A percentile compares a stretch with the other conserved stretches of the same genome.
These are phyloP conservation scores for Gandaritis pyraliata DNA, from an alignment of 2,888 invertebrate species.

Conservation along the genomic window DNA sequence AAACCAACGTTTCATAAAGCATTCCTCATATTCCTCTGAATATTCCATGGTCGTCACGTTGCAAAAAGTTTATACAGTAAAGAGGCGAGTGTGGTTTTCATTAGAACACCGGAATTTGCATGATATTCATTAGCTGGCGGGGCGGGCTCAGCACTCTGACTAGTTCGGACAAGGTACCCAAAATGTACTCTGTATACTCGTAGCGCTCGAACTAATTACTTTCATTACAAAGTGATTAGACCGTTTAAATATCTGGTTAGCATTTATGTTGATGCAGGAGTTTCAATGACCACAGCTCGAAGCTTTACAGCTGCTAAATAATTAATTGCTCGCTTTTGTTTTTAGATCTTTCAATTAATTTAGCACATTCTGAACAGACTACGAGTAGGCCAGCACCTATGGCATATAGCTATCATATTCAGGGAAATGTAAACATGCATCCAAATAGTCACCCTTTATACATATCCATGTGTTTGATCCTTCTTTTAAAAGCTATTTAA, in stretches of 20 bases:
- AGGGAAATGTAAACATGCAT: no score
- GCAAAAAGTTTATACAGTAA: constrained; percentile 54
- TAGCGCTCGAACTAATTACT: constrained; percentile 34
- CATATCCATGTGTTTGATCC: no score
- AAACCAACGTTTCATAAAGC: constrained; percentile 35
- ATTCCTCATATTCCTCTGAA: constrained; percentile 40
- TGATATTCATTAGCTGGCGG: constrained; percentile 73
- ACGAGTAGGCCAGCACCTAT: no score
- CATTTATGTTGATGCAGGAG: constrained; percentile 7
- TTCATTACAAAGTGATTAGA: constrained; percentile 30
- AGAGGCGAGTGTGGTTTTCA: constrained; percentile 68
- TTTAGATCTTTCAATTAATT: background rate
- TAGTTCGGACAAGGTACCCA: constrained; percentile 32
- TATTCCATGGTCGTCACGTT: constrained; percentile 44
- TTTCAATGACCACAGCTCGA: constrained; percentile 7
- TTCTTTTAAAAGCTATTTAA: no score
- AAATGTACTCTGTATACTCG: constrained; percentile 24
- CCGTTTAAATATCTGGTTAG: constrained; percentile 19
- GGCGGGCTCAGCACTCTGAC: constrained; percentile 48
- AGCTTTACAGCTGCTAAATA: no score
- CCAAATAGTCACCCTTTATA: no score
- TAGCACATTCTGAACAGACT: no score
- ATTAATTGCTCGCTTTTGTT: background rate
- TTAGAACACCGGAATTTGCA: constrained; percentile 75
- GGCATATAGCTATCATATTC: no score